A percentile compares a stretch with the other conserved stretches of the same genome.
Evolutionary conservation across 2,113 vertebrate genomes (phyloP).

Genomic region (Antigone vipio): DNA sequence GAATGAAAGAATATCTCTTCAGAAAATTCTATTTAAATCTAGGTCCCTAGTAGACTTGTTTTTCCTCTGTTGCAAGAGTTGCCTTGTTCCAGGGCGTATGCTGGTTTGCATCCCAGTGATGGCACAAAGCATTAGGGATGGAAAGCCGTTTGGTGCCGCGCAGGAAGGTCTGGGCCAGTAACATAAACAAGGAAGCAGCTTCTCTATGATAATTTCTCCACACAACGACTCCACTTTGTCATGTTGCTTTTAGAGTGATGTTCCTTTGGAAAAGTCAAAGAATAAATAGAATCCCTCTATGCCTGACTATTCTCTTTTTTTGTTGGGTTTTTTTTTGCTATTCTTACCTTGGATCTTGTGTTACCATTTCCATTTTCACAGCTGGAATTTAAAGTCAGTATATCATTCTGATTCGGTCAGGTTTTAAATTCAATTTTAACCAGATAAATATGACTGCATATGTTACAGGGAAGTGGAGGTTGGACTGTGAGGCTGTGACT

Average conservation of each 20-base stretch:
- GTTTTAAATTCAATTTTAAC: background rate
- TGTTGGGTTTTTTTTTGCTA: fast-evolving
- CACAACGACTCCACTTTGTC: background rate
- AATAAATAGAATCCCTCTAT: background rate
- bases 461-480: background rate
- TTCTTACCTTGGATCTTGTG: background rate
- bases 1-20: background rate
- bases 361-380: background rate
- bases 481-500: background rate
- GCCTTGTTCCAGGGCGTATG: background rate
- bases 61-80: background rate
- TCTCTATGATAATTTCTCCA: background rate
- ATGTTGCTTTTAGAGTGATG: background rate
- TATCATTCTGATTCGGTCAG: background rate
- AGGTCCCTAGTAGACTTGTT: fast-evolving
- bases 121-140: background rate
- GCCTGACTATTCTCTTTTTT: background rate
- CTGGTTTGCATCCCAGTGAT: background rate
- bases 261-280: background rate
- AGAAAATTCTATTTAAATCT: background rate
- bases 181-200: background rate
- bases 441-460: background rate
- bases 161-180: background rate
- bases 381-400: background rate
- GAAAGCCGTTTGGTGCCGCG: background rate